Base-by-base conservation (phyloP, 2,113 vertebrate species). In the Turnix velox region DNA sequence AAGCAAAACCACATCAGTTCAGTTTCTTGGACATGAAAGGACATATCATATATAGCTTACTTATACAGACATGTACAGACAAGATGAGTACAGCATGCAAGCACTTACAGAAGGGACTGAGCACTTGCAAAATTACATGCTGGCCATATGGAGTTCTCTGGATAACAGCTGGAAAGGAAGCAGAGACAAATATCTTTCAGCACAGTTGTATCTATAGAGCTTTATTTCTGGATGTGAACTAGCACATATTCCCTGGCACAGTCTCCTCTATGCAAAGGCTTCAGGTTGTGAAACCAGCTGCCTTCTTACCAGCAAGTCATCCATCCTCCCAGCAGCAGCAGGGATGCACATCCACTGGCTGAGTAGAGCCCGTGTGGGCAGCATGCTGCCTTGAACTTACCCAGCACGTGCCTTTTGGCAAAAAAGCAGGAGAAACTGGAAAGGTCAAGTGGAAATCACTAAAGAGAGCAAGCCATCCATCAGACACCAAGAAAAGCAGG, bases 321-420 rank as follows among this genome's bases (percentile, higher is more conserved):
- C 31, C 17, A 12, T 40, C 27, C 52, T 69, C 43, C 28, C 0
- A 0, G 0, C n/a, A 59, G 42, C 67, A 69, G 42, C 54, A 83
- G 67, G 45, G 63, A 57, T 40, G 75, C 17, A n/a, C 37, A 68
- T 25, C 25, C 43, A 24, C 9, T 27, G 43, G 27, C 61, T 58
- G 45, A 71, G 46, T 5, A 37, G 14, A 39, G 19, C 33, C 18
- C 3, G 1, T 23, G 39, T 46, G 24, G 66, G 20, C 51, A 78
- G 30, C 55, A 18, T 48, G 46, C 55, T 18, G 4, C 18, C 71
- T 82, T 51, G 46, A 82, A 75, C 12, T 5, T 14, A 30, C 35
- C 63, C 39, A 81, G 3, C 1, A 4, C 40, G 30, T 84, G 35
- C 45, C 48, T 62, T 57, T 72, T 51, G 28, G n/a, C 52, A 73